Conservation (phyloP, 2,888 invertebrate species). For the Agonum fuliginosum region DNA sequence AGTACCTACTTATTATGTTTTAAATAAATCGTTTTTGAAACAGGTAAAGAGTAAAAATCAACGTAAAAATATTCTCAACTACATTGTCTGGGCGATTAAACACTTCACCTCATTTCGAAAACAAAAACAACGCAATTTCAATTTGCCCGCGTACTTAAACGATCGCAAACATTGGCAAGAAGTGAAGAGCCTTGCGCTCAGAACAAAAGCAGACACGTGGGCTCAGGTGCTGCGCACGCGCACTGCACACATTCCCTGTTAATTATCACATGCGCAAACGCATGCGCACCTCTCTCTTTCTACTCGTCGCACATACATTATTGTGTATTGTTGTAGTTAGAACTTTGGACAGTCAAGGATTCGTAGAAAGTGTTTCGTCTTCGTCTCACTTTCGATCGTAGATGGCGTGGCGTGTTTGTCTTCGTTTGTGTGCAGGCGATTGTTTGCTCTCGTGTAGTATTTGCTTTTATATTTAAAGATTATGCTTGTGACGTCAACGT, state of each 20-base stretch:
- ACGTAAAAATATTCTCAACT: not conserved
- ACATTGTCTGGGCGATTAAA: conserved; percentile 33
- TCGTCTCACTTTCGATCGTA: conserved; percentile 59
- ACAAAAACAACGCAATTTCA: conserved; percentile 39
- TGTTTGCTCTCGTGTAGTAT: conserved; percentile 46
- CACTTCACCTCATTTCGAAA: conserved; percentile 7
- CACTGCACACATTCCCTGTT: conserved; percentile 63
- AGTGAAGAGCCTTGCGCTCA: conserved; percentile 43
- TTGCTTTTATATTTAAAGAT: conserved; percentile 49
- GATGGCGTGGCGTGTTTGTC: conserved; percentile 50
- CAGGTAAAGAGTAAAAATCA: too few relatives aligned
- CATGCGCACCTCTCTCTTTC: not conserved
- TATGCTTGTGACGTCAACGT: conserved; percentile 12
- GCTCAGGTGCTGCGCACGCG: conserved; percentile 58
- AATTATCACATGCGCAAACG: conserved; percentile 63
- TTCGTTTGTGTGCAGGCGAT: conserved; percentile 34
- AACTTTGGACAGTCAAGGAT: conserved; percentile 64
- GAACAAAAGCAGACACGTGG: conserved; percentile 61
- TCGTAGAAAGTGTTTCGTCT: conserved; percentile 59
- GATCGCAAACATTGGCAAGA: conserved; percentile 45
- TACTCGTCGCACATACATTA: conserved; percentile 30
- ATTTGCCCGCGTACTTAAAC: conserved; percentile 19
- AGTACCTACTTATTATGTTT: too few relatives aligned
- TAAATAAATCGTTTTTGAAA: too few relatives aligned
- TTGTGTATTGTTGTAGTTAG: conserved; percentile 64